Base-by-base conservation (phyloP, 1,140 invertebrate genomes). In the Trichogramma pretiosum region DNA sequence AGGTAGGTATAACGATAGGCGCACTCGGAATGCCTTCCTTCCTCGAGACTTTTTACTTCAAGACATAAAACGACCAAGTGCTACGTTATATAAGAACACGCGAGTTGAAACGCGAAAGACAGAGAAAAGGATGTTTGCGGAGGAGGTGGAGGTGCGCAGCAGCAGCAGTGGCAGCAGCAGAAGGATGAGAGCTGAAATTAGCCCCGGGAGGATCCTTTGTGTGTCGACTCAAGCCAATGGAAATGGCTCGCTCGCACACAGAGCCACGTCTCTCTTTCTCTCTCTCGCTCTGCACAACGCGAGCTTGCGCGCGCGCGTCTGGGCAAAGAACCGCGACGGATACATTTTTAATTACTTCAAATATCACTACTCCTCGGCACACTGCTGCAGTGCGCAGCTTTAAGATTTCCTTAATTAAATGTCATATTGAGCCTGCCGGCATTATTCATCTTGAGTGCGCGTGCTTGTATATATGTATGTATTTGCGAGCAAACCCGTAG, bases 291-390 rank as follows among this genome's bases (percentile, higher is more conserved):
- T n/a, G n/a, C n/a, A n/a, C n/a, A n/a, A n/a, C n/a, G n/a, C n/a
- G n/a, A n/a, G n/a, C n/a, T n/a, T n/a, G n/a, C n/a, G n/a, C n/a
- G n/a, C n/a, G n/a, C n/a, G n/a, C n/a, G n/a, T n/a, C n/a, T n/a
- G n/a, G n/a, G n/a, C n/a, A 72, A 72, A 69, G 67, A 68, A 63
- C 65, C 65, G 60, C 60, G 61, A 65, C 56, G 64, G 60, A 68
- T 70, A 70, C 65, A 72, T 70, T 72, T 72, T 70, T 72, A 72
- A 72, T 72, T 72, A 64, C 63, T 57, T 69, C 59, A 63, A 72
- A 68, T 70, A 72, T 68, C 63, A 64, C 57, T 64, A 53, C 49
- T 11, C 50, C 26, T 48, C 54, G 57, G 58, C 52, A 32, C 56
- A n/a, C n/a, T n/a, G n/a, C n/a, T n/a, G n/a, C n/a, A n/a, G n/a